Conservation (phyloP, 2,113 vertebrate genomes). For the Psilopogon haemacephalus region DNA sequence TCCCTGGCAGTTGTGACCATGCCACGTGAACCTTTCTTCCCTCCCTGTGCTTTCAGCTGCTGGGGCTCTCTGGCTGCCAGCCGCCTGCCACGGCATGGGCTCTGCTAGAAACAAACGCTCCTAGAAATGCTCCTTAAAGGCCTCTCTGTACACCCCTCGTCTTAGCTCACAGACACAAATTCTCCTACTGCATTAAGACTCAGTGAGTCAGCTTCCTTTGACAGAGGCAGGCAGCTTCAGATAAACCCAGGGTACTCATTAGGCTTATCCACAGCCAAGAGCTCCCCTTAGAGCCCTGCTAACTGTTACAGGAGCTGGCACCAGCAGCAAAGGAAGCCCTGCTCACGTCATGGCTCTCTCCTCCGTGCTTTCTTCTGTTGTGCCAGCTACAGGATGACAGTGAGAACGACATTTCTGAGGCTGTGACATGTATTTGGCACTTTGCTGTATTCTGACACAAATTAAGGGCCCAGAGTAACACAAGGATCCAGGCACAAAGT, state of each 20-base stretch:
- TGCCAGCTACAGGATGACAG: neutral
- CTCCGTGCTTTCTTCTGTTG: neutral
- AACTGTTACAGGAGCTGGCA: neutral
- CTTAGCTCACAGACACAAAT: neutral
- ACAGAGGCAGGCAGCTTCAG: neutral
- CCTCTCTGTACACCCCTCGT: rapidly evolving
- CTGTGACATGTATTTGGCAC: neutral
- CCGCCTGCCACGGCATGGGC: neutral
- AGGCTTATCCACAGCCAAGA: neutral
- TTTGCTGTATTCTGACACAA: neutral
- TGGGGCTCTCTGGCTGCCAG: neutral
- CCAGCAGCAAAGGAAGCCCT: neutral
- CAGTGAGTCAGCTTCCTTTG: neutral
- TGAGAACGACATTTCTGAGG: neutral
- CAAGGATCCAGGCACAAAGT: neutral
- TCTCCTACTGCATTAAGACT: neutral
- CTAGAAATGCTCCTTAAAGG: neutral
- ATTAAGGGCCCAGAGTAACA: neutral
- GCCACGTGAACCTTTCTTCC: neutral
- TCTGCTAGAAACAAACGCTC: neutral
- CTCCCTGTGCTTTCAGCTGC: neutral
- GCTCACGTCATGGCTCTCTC: rapidly evolving
- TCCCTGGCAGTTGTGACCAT: neutral
- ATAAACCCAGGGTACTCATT: neutral
- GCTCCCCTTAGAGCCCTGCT: neutral